phyloP scores from a whole-genome alignment of 2,113 vertebrate genomes.

The Microtus pennsylvanicus region DNA sequence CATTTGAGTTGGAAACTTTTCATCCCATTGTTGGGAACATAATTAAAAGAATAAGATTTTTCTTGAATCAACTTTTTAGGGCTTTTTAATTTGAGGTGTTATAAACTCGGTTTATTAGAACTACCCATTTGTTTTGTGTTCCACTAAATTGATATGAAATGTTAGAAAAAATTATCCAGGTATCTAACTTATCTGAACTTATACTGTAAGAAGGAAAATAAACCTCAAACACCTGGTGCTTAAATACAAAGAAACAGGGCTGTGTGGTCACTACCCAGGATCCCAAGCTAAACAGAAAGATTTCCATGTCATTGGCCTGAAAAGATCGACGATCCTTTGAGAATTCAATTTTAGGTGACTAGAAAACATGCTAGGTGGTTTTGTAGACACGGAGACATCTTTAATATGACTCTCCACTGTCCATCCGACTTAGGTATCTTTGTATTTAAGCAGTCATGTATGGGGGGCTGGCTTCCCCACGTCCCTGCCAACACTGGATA shows the following conservation, averaged over 20 bases:
- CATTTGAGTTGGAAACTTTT: constrained; percentile 10
- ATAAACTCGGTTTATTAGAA: neutral
- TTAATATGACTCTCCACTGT: neutral
- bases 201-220: neutral
- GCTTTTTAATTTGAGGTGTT: constrained; percentile 22
- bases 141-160: constrained; percentile 33
- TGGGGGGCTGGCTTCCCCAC: constrained; percentile 7
- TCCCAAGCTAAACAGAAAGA: constrained; percentile 8
- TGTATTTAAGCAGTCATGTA: neutral
- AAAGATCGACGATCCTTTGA: neutral
- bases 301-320: neutral
- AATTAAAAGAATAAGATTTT: constrained; percentile 35
- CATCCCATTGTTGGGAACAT: constrained; percentile 12
- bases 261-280: neutral
- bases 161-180: neutral
- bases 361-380: constrained; percentile 20
- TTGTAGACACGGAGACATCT: neutral
- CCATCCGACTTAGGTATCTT: constrained; percentile 25
- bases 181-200: constrained; percentile 30
- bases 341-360: constrained; percentile 49
- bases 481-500: neutral
- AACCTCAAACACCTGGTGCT: neutral
- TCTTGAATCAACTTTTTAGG: neutral
- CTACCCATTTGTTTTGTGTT: constrained; percentile 35
- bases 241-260: constrained; percentile 9